These are phyloP conservation scores for Chitala chitala DNA, from an alignment of 2,113 vertebrate genomes.

Conservation along the genomic window DNA sequence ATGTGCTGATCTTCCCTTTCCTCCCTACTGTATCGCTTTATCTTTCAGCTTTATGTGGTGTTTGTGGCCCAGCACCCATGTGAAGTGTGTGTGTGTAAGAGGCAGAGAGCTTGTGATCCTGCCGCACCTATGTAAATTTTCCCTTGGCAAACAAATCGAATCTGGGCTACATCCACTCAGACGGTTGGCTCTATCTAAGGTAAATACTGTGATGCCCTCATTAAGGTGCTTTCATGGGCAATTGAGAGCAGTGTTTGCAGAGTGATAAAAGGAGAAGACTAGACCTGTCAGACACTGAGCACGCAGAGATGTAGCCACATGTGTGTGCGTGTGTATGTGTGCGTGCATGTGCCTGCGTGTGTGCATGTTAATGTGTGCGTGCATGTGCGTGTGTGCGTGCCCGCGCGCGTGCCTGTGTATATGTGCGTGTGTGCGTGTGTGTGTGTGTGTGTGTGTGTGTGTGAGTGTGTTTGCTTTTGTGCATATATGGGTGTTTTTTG, in stretches of 20 bases:
- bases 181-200: constrained; percentile 87
- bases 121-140: constrained; percentile 50
- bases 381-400: no score
- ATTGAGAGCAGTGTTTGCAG: constrained; percentile 71
- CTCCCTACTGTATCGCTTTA: no score
- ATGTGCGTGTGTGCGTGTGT: no score
- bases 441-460: no score
- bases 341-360: not conserved
- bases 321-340: constrained; percentile 27
- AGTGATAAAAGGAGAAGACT: constrained; percentile 54
- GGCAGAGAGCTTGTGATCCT: not conserved
- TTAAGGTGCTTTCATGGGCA: constrained; percentile 73
- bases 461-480: no score
- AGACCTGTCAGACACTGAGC: constrained; percentile 55
- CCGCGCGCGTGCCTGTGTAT: no score
- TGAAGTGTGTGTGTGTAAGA: not conserved
- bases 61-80: constrained; percentile 22
- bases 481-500: no score
- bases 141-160: constrained; percentile 67
- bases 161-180: constrained; percentile 64
- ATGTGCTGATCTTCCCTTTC: no score
- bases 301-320: no score
- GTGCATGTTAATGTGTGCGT: no score
- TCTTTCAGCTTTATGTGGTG: no score
- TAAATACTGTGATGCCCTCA: constrained; percentile 84